Evolutionary conservation across 2,888 invertebrate genomes (phyloP).

Genomic region (Pocota personata): DNA sequence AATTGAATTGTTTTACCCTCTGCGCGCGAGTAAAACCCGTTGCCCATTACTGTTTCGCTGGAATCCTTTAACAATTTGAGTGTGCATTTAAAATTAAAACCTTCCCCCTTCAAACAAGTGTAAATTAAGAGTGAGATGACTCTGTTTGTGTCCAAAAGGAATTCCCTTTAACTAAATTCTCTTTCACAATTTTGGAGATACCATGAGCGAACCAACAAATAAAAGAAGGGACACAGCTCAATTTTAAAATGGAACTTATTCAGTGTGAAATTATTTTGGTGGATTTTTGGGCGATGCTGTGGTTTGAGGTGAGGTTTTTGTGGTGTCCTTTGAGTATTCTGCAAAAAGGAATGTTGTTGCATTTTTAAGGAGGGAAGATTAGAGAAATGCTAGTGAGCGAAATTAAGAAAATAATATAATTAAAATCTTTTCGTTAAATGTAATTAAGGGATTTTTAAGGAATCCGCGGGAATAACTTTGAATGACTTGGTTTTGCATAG

Average conservation of each 20-base stretch:
- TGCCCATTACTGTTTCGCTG: conserved; percentile 17
- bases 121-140: conserved; percentile 57
- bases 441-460: conserved; percentile 40
- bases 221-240: conserved; percentile 34
- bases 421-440: conserved; percentile 45
- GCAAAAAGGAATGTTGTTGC: conserved; percentile 42
- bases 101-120: conserved; percentile 45
- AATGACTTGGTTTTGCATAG: background rate
- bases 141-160: conserved; percentile 19
- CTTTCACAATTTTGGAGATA: conserved; percentile 9
- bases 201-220: background rate
- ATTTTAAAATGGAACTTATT: conserved; percentile 47
- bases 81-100: conserved; percentile 12
- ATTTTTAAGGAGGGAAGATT: conserved; percentile 11
- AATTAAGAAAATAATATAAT: conserved; percentile 57
- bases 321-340: conserved; percentile 56
- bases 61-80: conserved; percentile 32
- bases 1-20: conserved; percentile 65
- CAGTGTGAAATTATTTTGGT: conserved; percentile 62
- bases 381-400: conserved; percentile 18
- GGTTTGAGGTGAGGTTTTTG: conserved; percentile 36
- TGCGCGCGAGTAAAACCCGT: background rate
- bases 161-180: conserved; percentile 33
- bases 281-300: background rate
- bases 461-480: conserved; percentile 4